phyloP scores from a whole-genome alignment of 1,140 invertebrate species.

The Zaprionus lachaisei region DNA sequence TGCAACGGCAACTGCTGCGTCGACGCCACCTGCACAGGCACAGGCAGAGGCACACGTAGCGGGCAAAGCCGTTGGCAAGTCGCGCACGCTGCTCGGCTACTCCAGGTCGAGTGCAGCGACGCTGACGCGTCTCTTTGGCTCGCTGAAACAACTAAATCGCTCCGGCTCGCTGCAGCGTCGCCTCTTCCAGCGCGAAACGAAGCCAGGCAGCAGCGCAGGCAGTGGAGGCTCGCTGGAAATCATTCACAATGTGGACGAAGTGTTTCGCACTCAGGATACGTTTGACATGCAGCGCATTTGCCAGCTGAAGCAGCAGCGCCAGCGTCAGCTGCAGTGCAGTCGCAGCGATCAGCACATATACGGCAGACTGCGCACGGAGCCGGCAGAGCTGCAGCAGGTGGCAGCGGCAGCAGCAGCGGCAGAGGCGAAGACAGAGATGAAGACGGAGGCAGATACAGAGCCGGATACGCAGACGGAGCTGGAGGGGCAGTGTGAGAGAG shows the following conservation, averaged over 20 bases:
- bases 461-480: neutral
- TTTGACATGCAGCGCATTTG: constrained; percentile 78
- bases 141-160: constrained; percentile 72
- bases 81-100: constrained; percentile 59
- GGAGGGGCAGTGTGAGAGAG: neutral
- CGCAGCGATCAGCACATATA: constrained; percentile 81
- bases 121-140: constrained; percentile 68
- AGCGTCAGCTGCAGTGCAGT: constrained; percentile 54
- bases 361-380: constrained; percentile 49
- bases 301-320: constrained; percentile 60
- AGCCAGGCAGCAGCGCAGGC: neutral
- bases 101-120: constrained; percentile 68
- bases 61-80: constrained; percentile 46
- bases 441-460: neutral
- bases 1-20: neutral
- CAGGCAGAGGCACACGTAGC: neutral
- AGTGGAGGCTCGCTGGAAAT: constrained; percentile 67
- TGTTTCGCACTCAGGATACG: constrained; percentile 74
- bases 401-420: neutral
- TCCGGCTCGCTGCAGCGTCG: constrained; percentile 58
- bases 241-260: constrained; percentile 79
- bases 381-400: neutral
- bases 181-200: constrained; percentile 36
- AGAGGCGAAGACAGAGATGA: neutral
- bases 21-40: neutral